Evolutionary conservation across 2,888 invertebrate species (phyloP), one percentile per base, ranked within the genome.

Genomic region (Trissonchulus latispiculum): DNA sequence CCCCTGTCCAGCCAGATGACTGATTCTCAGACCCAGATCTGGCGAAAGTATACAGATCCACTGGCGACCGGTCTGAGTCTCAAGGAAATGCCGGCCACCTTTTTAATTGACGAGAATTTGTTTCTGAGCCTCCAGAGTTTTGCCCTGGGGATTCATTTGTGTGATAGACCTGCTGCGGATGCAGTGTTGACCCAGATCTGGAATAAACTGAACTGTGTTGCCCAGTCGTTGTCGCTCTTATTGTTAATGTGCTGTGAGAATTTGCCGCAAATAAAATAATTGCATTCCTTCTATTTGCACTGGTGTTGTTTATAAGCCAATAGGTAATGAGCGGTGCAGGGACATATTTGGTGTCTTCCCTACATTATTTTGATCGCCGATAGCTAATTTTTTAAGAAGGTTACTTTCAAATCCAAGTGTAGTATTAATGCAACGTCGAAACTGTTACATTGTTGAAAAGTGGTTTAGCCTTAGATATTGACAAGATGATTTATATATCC

Each of bases 51-150:
- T 36, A 35, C 15, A 23, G 2, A 23, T 18, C n/a, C 35, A n/a
- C 15, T 23, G 1, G 71, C 1, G 18, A 2, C 29, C 1, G 61
- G 29, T 31, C 36, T 31, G 2, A 48, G 67, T 68, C 18, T 31
- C 29, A 1, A n/a, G 23, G 61, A n/a, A 8, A 59, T 18, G 32
- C 29, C 32, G 37, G 23, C 3, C 67, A 8, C 29, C 28, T 3
- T 1, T 66, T 28, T 31, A 23, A n/a, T 8, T 3, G 8, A 37
- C 32, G 64, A 36, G 1, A 64, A 70, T 1, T 18, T 32, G 28
- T 61, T 23, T 29, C 62, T 73, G 37, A 23, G 18, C 35, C 31
- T 73, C 36, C 62, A 70, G 32, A 68, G 69, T n/a, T 70, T 73
- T 18, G 61, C 59, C 29, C 8, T 73, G 36, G 73, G 70, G 8